Evolutionary conservation across 2,797 vertebrate species (phyloP), one percentile per base, ranked within the genome.

Genomic region (Melanotaenia boesemani): DNA sequence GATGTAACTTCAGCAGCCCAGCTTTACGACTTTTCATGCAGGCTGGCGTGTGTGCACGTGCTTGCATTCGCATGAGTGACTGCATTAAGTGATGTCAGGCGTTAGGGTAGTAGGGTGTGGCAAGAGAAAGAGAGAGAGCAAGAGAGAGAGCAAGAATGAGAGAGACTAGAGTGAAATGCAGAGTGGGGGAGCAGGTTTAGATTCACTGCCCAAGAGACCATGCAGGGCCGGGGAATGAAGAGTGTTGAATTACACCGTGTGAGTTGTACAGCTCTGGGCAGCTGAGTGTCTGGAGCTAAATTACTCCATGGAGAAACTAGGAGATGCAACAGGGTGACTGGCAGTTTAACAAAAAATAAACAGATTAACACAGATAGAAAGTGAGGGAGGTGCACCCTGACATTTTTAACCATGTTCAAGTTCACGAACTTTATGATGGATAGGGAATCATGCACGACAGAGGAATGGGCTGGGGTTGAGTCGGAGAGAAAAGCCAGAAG

Each of bases 61-160:
- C 52, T 1, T 70, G 79, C 0, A 8, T 55, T 44, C 13, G 67
- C 74, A 69, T 76, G 82, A 80, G 85, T 80, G 86, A 83, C 78
- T 82, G 70, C 81, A 82, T 84, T 77, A 79, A 84, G 82, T 93
- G 93, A 94, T 93, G 93, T 93, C 91, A 92, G 82, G 66, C 76
- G 6, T 75, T 82, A 56, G 82, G 77, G 73, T 67, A 81, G 79
- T 69, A 80, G 92, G 92, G 91, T 92, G 92, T 91, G 92, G 91
- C 48, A 26, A 79, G 68, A 58, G 39, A 41, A 6, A 41, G 39
- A 77, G 68, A 58, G 39, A 41, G 39, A 41, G 39, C 13, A 8
- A 37, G 8, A 37, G 73, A 76, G 81, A 2, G 34, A 85, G 70
- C 52, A 55, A 64, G 44, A 63, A 15, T 59, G 76, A 74, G 65